Percentiles rank a stretch among this genome's conserved stretches.
These are phyloP conservation scores for Ceratotherium simum DNA, from an alignment of 2,113 vertebrate species.

Conservation along the genomic window DNA sequence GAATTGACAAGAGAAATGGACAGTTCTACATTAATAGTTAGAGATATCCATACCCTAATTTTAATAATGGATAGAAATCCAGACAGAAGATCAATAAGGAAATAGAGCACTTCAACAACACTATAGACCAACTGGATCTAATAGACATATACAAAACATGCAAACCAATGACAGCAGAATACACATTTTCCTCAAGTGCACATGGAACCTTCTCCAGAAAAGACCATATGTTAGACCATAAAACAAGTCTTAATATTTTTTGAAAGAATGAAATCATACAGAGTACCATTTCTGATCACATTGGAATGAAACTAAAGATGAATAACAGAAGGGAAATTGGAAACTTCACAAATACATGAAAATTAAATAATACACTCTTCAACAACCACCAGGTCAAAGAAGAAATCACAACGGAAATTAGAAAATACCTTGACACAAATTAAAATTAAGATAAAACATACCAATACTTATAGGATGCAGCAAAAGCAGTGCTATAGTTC, in stretches of 20 bases:
- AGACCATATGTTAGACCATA: neutral
- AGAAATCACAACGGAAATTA: too few relatives aligned
- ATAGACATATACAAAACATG: too few relatives aligned
- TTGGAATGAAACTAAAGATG: slow-evolving; percentile 9
- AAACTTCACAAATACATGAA: neutral
- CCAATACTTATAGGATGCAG: neutral
- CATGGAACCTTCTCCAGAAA: neutral
- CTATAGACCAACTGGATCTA: neutral
- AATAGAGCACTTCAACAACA: neutral
- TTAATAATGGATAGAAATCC: neutral
- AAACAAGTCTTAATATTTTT: neutral
- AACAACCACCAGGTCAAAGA: too few relatives aligned
- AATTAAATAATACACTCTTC: neutral
- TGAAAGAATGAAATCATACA: neutral
- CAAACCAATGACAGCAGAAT: too few relatives aligned
- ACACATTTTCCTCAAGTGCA: too few relatives aligned
- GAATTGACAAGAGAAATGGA: neutral
- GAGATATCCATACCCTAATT: neutral
- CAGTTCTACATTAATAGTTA: neutral
- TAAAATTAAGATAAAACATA: too few relatives aligned
- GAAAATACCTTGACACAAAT: too few relatives aligned
- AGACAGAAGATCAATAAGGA: neutral
- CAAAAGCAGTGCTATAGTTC: neutral
- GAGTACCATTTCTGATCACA: too few relatives aligned
- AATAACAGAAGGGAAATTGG: neutral